Conservation (phyloP, 2,113 vertebrate species). For the Sinocyclocheilus rhinocerous region DNA sequence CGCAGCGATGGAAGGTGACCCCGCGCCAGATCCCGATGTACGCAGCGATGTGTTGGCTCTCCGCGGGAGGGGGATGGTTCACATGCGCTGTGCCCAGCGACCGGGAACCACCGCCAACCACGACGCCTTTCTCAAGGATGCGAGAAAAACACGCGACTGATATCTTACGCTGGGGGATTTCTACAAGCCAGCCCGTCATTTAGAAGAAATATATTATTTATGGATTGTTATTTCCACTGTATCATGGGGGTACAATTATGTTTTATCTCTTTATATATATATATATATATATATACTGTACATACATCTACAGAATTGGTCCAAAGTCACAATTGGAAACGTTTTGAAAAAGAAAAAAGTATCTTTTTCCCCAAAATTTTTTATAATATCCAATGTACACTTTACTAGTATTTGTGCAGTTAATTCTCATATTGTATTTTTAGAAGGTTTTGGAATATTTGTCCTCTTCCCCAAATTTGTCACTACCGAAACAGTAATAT, state of each 20-base stretch:
- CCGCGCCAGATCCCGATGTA: conserved; percentile 74
- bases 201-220: not conserved
- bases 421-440: too few relatives aligned
- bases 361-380: too few relatives aligned
- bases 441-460: too few relatives aligned
- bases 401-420: too few relatives aligned
- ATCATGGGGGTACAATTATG: not conserved
- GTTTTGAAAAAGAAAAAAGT: too few relatives aligned
- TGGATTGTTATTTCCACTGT: not conserved
- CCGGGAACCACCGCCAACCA: not conserved
- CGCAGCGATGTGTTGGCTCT: conserved; percentile 71
- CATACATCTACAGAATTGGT: too few relatives aligned
- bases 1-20: conserved; percentile 79
- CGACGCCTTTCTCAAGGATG: not conserved
- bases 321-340: too few relatives aligned
- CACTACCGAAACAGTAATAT: too few relatives aligned
- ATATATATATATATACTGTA: too few relatives aligned
- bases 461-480: too few relatives aligned
- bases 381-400: too few relatives aligned
- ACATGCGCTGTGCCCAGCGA: not conserved
- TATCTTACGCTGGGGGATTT: not conserved
- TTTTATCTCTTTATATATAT: not conserved
- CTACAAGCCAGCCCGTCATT: not conserved
- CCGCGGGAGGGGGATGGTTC: conserved; percentile 63
- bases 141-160: not conserved